Evolutionary conservation across 2,113 vertebrate genomes (phyloP), one percentile per base, ranked within the genome.

Genomic region (Rafetus swinhoei): DNA sequence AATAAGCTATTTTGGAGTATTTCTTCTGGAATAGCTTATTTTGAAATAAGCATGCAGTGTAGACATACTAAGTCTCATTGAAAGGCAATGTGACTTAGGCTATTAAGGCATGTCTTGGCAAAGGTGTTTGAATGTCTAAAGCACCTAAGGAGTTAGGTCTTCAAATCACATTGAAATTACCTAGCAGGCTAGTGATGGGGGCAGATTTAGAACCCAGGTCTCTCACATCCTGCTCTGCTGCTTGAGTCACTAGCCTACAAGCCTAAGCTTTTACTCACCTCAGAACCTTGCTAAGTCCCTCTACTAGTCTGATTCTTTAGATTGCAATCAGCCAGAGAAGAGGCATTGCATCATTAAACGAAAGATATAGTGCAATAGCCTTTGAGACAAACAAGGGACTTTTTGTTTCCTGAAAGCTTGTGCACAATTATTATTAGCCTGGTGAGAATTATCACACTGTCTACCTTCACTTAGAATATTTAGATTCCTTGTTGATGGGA

Each of bases 61-160:
- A 39, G 39, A 39, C 39, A 39, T 39, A 39, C 39, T 39, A 39
- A 39, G 39, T 39, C 39, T 69, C 32, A n/a, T 69, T 35, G 65
- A 69, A 69, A 69, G 16, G 65, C 65, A 69, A n/a, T 35, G 65
- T 16, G 65, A 90, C 85, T 88, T 89, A 79, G 93, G 53, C 55
- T 89, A 89, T 87, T 90, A 81, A 82, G 77, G 88, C 86, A 85
- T 62, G 60, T 65, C 52, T 82, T 79, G 94, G 86, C 88, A 87
- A 92, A 93, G 88, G 91, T 84, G n/a, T 2, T 12, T 89, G n/a
- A 79, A 45, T 72, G 5, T 65, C 65, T 77, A 59, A 65, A 95
- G 79, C 90, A 90, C 24, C n/a, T 91, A 9, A 56, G 39, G 56
- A 85, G 94, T 93, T 88, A 72, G 91, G 56, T 93, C 72, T 80